Conservation (phyloP, 2,797 vertebrate genomes). For the Naso thynnoides region DNA sequence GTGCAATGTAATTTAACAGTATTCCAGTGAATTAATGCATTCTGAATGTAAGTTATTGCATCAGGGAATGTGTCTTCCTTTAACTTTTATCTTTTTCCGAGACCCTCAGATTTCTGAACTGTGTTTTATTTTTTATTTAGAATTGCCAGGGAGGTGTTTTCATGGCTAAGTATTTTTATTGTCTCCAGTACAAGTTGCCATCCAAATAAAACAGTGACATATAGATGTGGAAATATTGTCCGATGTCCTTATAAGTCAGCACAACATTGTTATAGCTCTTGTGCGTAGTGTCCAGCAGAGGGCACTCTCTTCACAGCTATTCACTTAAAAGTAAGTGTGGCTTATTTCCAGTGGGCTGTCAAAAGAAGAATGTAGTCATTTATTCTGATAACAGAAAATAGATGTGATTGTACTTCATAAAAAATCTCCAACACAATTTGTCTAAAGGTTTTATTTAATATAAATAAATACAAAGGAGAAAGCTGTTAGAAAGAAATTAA, state of each 20-base stretch:
- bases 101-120: conserved; percentile 7
- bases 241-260: not conserved
- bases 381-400: conserved; percentile 66
- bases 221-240: conserved; percentile 2
- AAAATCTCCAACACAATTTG: conserved; percentile 38
- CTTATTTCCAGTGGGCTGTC: not conserved
- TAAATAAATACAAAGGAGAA: conserved; percentile 78
- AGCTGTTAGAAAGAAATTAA: conserved; percentile 51
- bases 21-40: conserved; percentile 38
- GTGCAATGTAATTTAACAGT: conserved; percentile 59
- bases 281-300: conserved; percentile 56
- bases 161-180: conserved; percentile 37
- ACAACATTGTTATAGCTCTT: conserved; percentile 2
- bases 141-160: conserved; percentile 18
- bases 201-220: conserved; percentile 61
- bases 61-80: conserved; percentile 7
- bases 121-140: conserved; percentile 20
- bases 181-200: conserved; percentile 34
- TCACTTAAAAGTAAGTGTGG: not conserved
- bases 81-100: not conserved
- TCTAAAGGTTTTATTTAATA: conserved; percentile 52
- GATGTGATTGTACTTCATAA: conserved; percentile 46
- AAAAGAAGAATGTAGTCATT: not conserved
- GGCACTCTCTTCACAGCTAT: conserved; percentile 18
- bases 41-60: conserved; percentile 36